These are phyloP conservation scores for Neosilurus hyrtlii DNA, from an alignment of 2,797 vertebrate genomes.

Conservation along the genomic window DNA sequence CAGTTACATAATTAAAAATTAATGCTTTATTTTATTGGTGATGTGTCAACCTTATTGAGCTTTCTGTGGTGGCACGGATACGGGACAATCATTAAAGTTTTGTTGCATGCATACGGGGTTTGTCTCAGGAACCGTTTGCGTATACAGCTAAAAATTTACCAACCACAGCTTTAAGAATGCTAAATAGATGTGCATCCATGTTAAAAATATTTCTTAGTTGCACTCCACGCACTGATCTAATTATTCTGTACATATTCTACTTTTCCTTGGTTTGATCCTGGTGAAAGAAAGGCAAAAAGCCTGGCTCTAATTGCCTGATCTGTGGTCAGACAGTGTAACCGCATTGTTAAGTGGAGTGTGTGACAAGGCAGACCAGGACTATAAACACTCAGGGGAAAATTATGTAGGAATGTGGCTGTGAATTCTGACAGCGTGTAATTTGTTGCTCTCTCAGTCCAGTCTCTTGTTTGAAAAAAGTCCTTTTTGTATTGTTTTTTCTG, in stretches of 20 bases:
- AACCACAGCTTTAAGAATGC: too few relatives aligned
- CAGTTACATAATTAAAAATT: too few relatives aligned
- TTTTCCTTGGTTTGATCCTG: slow-evolving; percentile 17
- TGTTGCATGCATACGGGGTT: too few relatives aligned
- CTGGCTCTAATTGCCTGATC: slow-evolving; percentile 28
- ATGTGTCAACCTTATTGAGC: too few relatives aligned
- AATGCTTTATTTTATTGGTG: too few relatives aligned
- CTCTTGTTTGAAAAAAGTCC: neutral
- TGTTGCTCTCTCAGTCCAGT: neutral
- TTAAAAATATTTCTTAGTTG: neutral
- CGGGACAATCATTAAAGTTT: too few relatives aligned
- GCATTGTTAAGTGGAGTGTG: slow-evolving; percentile 37
- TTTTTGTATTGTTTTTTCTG: neutral
- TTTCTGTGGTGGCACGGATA: too few relatives aligned
- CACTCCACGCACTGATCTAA: neutral
- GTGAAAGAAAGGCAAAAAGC: neutral
- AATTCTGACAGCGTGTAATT: slow-evolving; percentile 33
- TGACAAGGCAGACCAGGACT: slow-evolving; percentile 19
- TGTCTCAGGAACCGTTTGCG: too few relatives aligned
- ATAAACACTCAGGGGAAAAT: slow-evolving; percentile 18
- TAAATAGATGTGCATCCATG: too few relatives aligned
- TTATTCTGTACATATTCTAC: neutral
- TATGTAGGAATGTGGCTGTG: slow-evolving; percentile 13
- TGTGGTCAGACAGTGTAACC: slow-evolving; percentile 36
- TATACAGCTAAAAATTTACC: too few relatives aligned